Conservation (phyloP, 2,797 vertebrate genomes). For the Saguinus oedipus region DNA sequence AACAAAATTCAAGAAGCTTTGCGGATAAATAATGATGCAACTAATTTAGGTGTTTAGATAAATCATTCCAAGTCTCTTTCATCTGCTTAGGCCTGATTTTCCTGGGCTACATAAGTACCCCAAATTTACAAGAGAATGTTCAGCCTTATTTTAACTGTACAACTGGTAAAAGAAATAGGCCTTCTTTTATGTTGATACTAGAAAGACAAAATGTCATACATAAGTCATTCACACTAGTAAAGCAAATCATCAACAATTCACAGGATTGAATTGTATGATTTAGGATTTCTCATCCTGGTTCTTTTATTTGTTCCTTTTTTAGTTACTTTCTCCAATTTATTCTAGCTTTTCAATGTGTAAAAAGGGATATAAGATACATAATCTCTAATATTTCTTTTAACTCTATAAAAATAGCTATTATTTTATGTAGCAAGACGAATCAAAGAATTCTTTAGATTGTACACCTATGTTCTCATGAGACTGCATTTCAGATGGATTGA, state of each 20-base stretch:
- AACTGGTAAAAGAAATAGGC: conserved; percentile 3
- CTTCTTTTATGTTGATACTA: conserved; percentile 37
- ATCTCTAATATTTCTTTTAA: conserved; percentile 21
- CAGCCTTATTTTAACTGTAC: background rate
- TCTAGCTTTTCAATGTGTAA: conserved; percentile 2
- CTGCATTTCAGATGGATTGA: background rate
- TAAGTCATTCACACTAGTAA: background rate
- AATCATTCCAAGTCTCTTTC: conserved; percentile 1
- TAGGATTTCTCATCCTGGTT: background rate
- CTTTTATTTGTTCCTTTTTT: background rate
- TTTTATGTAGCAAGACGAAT: background rate
- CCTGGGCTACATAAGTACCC: conserved; percentile 20
- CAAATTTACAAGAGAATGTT: conserved; percentile 34
- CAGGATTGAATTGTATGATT: background rate
- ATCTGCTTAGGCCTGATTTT: conserved; percentile 17
- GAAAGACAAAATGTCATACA: background rate
- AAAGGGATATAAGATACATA: background rate
- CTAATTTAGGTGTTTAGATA: conserved; percentile 13
- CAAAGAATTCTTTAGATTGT: background rate
- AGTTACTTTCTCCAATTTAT: background rate
- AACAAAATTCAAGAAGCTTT: conserved; percentile 28
- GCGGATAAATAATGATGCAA: conserved; percentile 28
- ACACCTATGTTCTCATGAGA: background rate
- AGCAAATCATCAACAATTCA: background rate
- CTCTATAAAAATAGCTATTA: background rate